These are phyloP conservation scores for Thymelicus acteon DNA, from an alignment of 2,888 invertebrate genomes.

Conservation along the genomic window DNA sequence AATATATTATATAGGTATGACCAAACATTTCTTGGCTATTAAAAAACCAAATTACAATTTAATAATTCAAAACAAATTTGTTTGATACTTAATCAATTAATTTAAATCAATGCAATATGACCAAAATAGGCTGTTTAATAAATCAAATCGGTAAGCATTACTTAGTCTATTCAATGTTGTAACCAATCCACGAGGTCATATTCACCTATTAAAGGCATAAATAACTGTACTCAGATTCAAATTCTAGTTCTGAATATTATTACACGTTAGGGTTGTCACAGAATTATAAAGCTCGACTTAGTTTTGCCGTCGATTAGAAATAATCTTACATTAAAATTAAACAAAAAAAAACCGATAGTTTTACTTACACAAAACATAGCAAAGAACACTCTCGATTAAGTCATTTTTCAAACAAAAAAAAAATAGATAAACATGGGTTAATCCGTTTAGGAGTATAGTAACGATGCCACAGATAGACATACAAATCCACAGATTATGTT, in stretches of 20 bases:
- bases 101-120: slow-evolving; percentile 1
- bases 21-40: not conserved
- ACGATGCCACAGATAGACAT: too few relatives aligned
- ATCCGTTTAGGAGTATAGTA: too few relatives aligned
- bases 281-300: too few relatives aligned
- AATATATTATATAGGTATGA: too few relatives aligned
- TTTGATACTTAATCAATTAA: not conserved
- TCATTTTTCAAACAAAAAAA: too few relatives aligned
- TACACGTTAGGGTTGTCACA: not conserved
- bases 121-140: slow-evolving; percentile 3
- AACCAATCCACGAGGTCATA: slow-evolving; percentile 3
- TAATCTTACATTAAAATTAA: too few relatives aligned
- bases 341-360: too few relatives aligned
- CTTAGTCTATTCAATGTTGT: not conserved
- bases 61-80: slow-evolving; percentile 1
- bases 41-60: not conserved
- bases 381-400: too few relatives aligned
- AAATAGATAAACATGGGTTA: too few relatives aligned
- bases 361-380: too few relatives aligned
- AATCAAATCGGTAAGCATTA: not conserved
- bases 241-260: not conserved
- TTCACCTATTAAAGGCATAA: not conserved
- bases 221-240: not conserved
- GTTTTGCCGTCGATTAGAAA: too few relatives aligned
- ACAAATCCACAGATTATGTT: too few relatives aligned